These are phyloP conservation scores for Orius laevigatus DNA, from an alignment of 1,140 invertebrate species.

Conservation along the genomic window DNA sequence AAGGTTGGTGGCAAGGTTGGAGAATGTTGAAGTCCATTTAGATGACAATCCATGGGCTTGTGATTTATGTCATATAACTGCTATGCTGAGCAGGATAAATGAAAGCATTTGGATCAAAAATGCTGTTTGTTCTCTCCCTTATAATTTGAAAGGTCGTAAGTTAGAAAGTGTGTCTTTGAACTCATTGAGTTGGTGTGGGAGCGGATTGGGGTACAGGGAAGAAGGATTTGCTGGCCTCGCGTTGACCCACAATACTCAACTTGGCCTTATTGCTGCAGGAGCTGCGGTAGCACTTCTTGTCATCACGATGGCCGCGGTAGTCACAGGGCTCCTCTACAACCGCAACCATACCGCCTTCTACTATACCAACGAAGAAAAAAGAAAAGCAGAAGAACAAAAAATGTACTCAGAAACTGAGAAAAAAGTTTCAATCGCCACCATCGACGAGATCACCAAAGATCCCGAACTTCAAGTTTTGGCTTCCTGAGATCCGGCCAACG, in stretches of 20 bases:
- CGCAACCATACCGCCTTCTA: constrained; percentile 47
- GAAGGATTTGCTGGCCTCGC: constrained; percentile 21
- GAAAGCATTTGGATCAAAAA: constrained; percentile 29
- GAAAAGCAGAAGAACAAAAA: constrained; percentile 17
- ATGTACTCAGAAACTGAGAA: constrained; percentile 21
- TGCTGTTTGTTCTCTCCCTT: constrained; percentile 31
- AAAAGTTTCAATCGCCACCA: constrained; percentile 27
- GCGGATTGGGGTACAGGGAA: constrained; percentile 22
- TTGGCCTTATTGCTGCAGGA: constrained; percentile 37
- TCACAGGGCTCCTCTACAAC: constrained; percentile 36
- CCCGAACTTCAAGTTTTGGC: constrained; percentile 23
- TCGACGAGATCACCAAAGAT: constrained; percentile 28
- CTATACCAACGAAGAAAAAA: constrained; percentile 40
- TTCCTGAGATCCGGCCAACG: constrained; percentile 13
- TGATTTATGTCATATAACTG: constrained; percentile 41
- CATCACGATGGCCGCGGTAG: constrained; percentile 31
- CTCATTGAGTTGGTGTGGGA: constrained; percentile 34
- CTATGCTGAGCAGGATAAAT: constrained; percentile 34
- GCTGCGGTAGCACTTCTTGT: constrained; percentile 32
- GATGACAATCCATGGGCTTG: constrained; percentile 49
- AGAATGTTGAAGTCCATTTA: constrained; percentile 33
- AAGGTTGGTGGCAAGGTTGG: constrained; percentile 33
- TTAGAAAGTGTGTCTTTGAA: constrained; percentile 30
- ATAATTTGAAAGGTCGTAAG: constrained; percentile 30
- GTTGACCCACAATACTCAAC: constrained; percentile 32